Percentiles rank a stretch among this genome's conserved stretches.
phyloP scores from a whole-genome alignment of 2,113 vertebrate genomes.

The Dicaeum eximium region DNA sequence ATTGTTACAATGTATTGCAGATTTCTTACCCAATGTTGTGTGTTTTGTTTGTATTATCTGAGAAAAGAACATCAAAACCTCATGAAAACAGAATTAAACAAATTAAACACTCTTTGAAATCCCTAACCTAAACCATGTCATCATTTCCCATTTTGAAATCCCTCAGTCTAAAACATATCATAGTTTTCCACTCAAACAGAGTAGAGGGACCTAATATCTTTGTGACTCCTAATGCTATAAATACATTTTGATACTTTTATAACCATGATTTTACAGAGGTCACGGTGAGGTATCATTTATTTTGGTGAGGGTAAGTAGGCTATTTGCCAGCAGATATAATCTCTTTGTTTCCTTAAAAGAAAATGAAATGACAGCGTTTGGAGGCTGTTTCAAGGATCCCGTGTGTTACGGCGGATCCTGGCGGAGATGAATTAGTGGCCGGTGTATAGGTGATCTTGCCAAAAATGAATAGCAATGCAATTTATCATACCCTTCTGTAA shows the following conservation, averaged over 20 bases:
- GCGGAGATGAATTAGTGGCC: constrained; percentile 47
- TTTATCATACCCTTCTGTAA: constrained; percentile 50
- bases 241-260: background rate
- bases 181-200: background rate
- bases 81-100: background rate
- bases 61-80: background rate
- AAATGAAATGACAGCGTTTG: background rate
- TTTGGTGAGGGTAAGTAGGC: background rate
- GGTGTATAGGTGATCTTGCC: constrained; percentile 39
- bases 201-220: background rate
- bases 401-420: background rate
- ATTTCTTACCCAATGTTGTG: background rate
- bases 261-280: background rate
- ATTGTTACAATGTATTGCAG: background rate
- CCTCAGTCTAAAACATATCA: background rate
- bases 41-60: background rate
- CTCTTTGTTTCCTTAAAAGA: constrained; percentile 21
- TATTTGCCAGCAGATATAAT: background rate
- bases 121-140: background rate
- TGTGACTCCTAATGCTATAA: background rate
- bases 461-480: constrained; percentile 51
- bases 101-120: background rate
- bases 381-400: constrained; percentile 13
- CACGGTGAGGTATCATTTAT: background rate
- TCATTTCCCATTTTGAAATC: background rate